Evolutionary conservation across 2,113 vertebrate genomes (phyloP).

Genomic region (Psammodynastes pulverulentus): DNA sequence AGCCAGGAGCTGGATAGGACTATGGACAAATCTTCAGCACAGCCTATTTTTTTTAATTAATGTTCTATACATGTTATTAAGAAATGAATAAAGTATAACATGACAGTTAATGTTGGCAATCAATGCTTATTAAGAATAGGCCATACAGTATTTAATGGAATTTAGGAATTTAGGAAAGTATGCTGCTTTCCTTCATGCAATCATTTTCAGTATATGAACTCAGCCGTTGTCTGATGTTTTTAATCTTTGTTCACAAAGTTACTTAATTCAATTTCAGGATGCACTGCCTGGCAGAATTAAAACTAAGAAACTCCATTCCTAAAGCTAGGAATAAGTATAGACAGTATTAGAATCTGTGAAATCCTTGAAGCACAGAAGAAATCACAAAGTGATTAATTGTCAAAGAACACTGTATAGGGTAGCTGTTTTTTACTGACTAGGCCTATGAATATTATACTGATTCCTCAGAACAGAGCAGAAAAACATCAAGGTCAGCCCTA

Average conservation of each 20-base stretch:
- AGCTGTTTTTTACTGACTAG: background rate
- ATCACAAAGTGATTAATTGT: background rate
- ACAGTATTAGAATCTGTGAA: background rate
- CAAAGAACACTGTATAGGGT: background rate
- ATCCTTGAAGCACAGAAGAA: background rate
- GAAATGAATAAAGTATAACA: background rate
- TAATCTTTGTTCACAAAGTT: background rate
- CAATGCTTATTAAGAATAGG: background rate
- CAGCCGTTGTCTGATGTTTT: background rate
- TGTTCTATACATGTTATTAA: background rate
- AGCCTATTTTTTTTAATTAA: background rate
- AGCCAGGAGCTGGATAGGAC: background rate
- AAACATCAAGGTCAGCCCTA: background rate
- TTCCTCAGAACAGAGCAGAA: background rate
- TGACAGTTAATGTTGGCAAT: background rate
- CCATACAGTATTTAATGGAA: background rate
- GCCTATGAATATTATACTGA: background rate
- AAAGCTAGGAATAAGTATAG: background rate
- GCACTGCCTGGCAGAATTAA: too few species aligned
- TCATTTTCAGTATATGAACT: background rate
- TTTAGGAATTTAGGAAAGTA: background rate
- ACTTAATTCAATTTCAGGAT: background rate
- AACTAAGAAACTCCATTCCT: background rate
- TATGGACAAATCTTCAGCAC: background rate
- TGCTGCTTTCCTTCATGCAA: background rate